Evolutionary conservation across 2,888 invertebrate species (phyloP).

Genomic region (Lepidochitona cinerea): DNA sequence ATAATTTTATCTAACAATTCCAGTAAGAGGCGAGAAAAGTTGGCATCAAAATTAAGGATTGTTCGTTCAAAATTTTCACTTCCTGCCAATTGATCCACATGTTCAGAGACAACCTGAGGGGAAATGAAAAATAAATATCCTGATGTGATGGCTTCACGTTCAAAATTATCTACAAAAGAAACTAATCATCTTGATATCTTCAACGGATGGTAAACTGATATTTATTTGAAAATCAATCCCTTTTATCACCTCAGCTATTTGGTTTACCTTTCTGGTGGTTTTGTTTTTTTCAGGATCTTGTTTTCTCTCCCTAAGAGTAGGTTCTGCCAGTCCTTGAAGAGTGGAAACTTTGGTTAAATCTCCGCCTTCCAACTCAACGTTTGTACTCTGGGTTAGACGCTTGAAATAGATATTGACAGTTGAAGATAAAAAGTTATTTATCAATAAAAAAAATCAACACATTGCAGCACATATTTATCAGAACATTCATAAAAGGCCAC

Average conservation of each 20-base stretch:
- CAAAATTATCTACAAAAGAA: too few relatives aligned
- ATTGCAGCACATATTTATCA: too few relatives aligned
- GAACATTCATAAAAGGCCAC: too few relatives aligned
- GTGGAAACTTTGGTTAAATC: slow-evolving; percentile 47
- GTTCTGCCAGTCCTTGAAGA: slow-evolving; percentile 38
- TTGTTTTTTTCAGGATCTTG: slow-evolving; percentile 47
- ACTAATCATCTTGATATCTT: too few relatives aligned
- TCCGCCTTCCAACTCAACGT: slow-evolving; percentile 50
- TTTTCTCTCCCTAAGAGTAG: slow-evolving; percentile 28
- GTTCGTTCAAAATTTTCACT: slow-evolving; percentile 80
- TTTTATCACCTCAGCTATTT: too few relatives aligned
- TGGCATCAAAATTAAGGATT: slow-evolving; percentile 79
- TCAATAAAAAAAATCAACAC: too few relatives aligned
- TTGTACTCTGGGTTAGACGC: slow-evolving; percentile 58
- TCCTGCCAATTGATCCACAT: slow-evolving; percentile 62
- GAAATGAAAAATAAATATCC: too few relatives aligned
- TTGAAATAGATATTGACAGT: slow-evolving; percentile 18
- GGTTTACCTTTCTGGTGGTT: slow-evolving; percentile 46
- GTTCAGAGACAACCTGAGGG: slow-evolving; percentile 63
- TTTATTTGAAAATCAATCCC: too few relatives aligned
- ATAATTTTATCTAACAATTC: slow-evolving; percentile 85
- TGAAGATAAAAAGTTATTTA: too few relatives aligned
- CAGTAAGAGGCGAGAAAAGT: slow-evolving; percentile 82
- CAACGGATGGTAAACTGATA: too few relatives aligned
- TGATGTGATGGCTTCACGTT: too few relatives aligned